A percentile compares a stretch with the other conserved stretches of the same genome.
phyloP scores from a whole-genome alignment of 2,888 invertebrate genomes.

The Paralinhomoeus sp. region DNA sequence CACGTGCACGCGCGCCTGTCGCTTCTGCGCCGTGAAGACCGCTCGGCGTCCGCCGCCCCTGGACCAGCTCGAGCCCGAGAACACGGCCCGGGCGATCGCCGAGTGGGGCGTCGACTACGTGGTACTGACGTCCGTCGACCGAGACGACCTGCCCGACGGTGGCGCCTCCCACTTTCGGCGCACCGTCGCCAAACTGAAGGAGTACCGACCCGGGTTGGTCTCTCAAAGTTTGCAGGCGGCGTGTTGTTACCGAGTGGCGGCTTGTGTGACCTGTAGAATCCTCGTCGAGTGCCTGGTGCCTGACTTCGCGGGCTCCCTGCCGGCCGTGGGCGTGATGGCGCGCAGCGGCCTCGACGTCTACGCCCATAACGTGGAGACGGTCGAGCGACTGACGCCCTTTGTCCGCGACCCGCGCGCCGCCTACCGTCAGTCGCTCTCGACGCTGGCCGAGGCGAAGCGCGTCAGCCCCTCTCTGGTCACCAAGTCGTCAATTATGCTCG shows the following conservation, averaged over 20 bases:
- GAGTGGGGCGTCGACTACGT: slow-evolving; percentile 92
- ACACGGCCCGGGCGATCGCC: slow-evolving; percentile 72
- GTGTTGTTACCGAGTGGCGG: too few species aligned
- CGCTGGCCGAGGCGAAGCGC: slow-evolving; percentile 51
- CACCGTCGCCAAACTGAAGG: slow-evolving; percentile 65
- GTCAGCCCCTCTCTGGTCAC: slow-evolving; percentile 61
- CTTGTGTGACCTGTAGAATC: too few species aligned
- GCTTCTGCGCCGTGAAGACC: slow-evolving; percentile 92
- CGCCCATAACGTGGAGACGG: slow-evolving; percentile 95
- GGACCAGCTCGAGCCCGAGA: slow-evolving; percentile 64
- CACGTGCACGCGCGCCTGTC: slow-evolving; percentile 84
- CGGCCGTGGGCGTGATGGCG: slow-evolving; percentile 5
- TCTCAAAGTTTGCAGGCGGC: too few species aligned
- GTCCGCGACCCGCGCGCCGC: slow-evolving; percentile 79
- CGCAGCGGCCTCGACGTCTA: slow-evolving; percentile 70
- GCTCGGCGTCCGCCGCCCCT: slow-evolving; percentile 63
- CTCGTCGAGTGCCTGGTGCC: slow-evolving; percentile 88
- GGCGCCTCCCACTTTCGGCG: slow-evolving; percentile 78
- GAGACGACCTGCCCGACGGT: slow-evolving; percentile 73
- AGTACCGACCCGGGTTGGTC: slow-evolving; percentile 49
- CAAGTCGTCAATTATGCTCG: slow-evolving; percentile 94
- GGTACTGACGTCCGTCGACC: slow-evolving; percentile 86
- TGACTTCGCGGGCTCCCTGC: slow-evolving; percentile 63
- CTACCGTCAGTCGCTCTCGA: slow-evolving; percentile 63
- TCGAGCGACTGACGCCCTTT: slow-evolving; percentile 28